Evolutionary conservation across 2,888 invertebrate species (phyloP).

Genomic region (Gymnocheta viridis): DNA sequence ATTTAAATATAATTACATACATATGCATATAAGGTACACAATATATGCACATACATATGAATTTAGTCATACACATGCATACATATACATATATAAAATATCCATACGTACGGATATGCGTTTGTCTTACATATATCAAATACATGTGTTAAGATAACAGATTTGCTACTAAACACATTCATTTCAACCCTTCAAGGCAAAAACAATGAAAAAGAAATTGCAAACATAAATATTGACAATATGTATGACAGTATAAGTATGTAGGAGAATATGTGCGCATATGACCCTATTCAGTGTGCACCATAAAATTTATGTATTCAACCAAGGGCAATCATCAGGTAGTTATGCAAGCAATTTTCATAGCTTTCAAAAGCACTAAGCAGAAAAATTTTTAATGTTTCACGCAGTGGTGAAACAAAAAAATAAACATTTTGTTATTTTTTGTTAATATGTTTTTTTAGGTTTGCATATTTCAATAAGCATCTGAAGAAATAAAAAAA

Average conservation of each 20-base stretch:
- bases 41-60: too few relatives aligned
- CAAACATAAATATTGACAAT: constrained; percentile 60
- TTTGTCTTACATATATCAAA: constrained; percentile 24
- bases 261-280: background rate
- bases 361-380: background rate
- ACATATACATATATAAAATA: background rate
- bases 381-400: too few relatives aligned
- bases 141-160: constrained; percentile 66
- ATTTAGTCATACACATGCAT: background rate
- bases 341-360: constrained; percentile 2
- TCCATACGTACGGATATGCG: background rate
- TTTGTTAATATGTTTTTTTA: too few relatives aligned
- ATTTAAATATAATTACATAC: background rate
- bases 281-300: background rate
- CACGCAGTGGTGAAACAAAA: too few relatives aligned
- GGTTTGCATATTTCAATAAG: too few relatives aligned
- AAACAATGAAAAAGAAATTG: constrained; percentile 4
- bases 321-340: constrained; percentile 1
- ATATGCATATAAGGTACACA: background rate
- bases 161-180: constrained; percentile 57
- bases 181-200: constrained; percentile 53
- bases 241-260: constrained; percentile 45
- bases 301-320: background rate
- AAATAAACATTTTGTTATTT: too few relatives aligned
- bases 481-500: too few relatives aligned